Conservation (phyloP, 2,888 invertebrate genomes). For the Magallana nippona region DNA sequence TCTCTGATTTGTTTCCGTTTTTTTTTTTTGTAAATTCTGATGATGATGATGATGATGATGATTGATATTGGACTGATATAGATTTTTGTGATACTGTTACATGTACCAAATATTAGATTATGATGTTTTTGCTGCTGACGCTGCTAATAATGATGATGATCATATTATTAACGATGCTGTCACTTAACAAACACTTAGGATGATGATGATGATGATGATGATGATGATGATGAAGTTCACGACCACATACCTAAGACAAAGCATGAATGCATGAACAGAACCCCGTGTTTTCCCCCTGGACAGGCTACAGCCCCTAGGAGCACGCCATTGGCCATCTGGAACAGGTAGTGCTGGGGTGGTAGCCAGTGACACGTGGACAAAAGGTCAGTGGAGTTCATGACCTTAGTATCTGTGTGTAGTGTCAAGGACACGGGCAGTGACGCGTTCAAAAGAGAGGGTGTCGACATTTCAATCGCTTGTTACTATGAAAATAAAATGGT, state of each 20-base stretch:
- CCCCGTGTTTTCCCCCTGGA: constrained; percentile 89
- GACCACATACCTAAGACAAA: constrained; percentile 86
- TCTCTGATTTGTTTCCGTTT: too few relatives aligned
- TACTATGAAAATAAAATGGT: too few relatives aligned
- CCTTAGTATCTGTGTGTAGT: not conserved
- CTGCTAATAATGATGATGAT: too few relatives aligned
- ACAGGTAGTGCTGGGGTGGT: constrained; percentile 87
- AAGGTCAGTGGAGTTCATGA: constrained; percentile 9
- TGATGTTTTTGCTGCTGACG: too few relatives aligned
- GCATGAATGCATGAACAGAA: constrained; percentile 90
- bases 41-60: too few relatives aligned
- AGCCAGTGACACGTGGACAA: constrained; percentile 85
- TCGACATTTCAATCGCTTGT: too few relatives aligned
- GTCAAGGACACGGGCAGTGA: too few relatives aligned
- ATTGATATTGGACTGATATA: too few relatives aligned
- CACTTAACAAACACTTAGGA: not conserved
- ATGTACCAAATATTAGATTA: too few relatives aligned
- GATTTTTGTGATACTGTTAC: too few relatives aligned
- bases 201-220: not conserved
- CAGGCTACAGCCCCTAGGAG: constrained; percentile 90
- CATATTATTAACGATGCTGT: not conserved
- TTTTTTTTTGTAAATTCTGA: too few relatives aligned
- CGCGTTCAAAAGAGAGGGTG: too few relatives aligned
- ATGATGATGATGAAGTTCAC: not conserved
- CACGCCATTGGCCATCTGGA: constrained; percentile 89